Base-by-base conservation (phyloP, 2,888 invertebrate genomes). In the Glaucopsyche alexis region DNA sequence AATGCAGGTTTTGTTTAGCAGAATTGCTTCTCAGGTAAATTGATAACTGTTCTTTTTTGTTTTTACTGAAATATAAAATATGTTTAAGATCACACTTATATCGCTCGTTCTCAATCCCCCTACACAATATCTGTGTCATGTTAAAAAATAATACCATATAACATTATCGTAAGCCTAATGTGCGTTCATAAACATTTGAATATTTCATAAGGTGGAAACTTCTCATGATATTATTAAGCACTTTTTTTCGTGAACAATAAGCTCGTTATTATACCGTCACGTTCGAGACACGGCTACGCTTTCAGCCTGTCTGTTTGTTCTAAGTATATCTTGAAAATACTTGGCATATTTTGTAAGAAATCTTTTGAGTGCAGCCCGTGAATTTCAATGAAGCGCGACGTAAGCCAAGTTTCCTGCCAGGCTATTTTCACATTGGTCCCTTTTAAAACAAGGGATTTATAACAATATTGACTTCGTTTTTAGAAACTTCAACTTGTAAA, bases 161-260 rank as follows among this genome's bases (percentile, higher is more conserved):
- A 42, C 16, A 42, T 11, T 19, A 47, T 19, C 47, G 45, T 67
- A 67, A 67, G 67, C 67, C 67, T 67, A 67, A 67, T 67, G 67
- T 67, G 47, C 16, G 42, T 19, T 67, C 42, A 67, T 7, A 67
- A 67, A 47, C 40, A 74, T 64, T 70, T 74, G 74, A 74, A 74
- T 74, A 69, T 72, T 75, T 67, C 73, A 75, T 69, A 50, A 70
- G 47, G 49, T 70, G 38, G 8, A 69, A 47, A 55, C 45, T 69
- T 71, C 71, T 75, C 74, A 74, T 67, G 72, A 75, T 65, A 75
- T 79, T 79, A 80, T 77, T 77, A 75, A 78, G 78, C 80, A 78
- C 78, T 81, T 80, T 80, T 80, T 81, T 78, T 76, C 71, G 77
- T 75, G 80, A 80, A 80, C 80, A 81, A 81, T 83, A 81, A 81